Conservation (phyloP, 2,888 invertebrate species). For the Dynastes grantii region DNA sequence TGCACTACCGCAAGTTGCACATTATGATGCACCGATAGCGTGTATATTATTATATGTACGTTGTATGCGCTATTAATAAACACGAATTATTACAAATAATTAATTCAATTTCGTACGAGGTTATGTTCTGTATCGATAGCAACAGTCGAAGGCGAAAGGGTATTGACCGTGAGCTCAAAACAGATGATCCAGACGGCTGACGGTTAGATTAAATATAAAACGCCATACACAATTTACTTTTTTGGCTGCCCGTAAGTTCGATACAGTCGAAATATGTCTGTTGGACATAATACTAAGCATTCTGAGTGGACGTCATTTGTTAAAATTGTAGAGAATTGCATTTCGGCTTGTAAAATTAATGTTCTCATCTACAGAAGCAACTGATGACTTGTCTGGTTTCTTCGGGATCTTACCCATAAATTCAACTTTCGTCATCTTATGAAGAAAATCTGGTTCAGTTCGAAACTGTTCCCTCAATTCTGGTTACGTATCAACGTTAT, state of each 20-base stretch:
- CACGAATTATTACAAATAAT: slow-evolving; percentile 27
- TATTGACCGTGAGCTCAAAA: slow-evolving; percentile 19
- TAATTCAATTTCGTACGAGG: slow-evolving; percentile 21
- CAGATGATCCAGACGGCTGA: not conserved
- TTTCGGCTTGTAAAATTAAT: too few relatives aligned
- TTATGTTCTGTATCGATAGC: not conserved
- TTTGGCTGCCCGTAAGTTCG: not conserved
- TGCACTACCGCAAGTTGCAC: not conserved
- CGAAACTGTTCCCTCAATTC: too few relatives aligned
- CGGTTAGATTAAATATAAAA: slow-evolving; percentile 2
- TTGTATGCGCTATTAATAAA: slow-evolving; percentile 10
- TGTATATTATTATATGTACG: not conserved
- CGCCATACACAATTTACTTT: too few relatives aligned
- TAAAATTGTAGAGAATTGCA: too few relatives aligned
- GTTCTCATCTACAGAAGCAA: too few relatives aligned
- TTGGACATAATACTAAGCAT: too few relatives aligned
- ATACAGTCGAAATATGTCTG: not conserved
- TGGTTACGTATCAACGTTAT: too few relatives aligned
- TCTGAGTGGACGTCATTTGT: too few relatives aligned
- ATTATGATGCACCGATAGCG: not conserved
- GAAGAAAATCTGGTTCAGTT: too few relatives aligned
- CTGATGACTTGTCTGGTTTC: too few relatives aligned
- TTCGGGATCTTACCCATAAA: too few relatives aligned
- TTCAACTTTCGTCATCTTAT: too few relatives aligned
- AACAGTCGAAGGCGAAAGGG: slow-evolving; percentile 7